phyloP scores from a whole-genome alignment of 2,797 vertebrate species.

The Cyprinodon diabolis region DNA sequence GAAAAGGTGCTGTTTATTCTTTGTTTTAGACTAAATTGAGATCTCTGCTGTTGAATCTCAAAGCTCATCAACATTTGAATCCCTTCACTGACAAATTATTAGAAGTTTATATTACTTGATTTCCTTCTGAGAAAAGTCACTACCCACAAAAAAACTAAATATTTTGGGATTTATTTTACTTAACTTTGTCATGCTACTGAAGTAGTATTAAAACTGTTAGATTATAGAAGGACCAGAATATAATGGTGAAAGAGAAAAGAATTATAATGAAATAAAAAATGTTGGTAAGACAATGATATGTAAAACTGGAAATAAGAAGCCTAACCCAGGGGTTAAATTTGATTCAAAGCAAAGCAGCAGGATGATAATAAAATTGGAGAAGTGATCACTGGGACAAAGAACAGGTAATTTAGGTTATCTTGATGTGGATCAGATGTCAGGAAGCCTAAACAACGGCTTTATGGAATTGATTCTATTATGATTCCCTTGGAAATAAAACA shows the following conservation, averaged over 20 bases:
- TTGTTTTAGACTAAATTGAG: background rate
- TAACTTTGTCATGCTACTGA: background rate
- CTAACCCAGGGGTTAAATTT: too few relatives aligned
- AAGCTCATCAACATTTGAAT: background rate
- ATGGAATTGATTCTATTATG: too few relatives aligned
- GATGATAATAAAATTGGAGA: too few relatives aligned
- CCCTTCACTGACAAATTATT: background rate
- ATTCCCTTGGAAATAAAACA: too few relatives aligned
- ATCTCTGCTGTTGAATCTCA: background rate
- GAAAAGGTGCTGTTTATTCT: slow-evolving; percentile 2
- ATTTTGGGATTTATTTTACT: background rate
- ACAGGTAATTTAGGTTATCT: background rate
- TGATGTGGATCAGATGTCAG: background rate
- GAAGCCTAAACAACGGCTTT: background rate
- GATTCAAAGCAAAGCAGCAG: too few relatives aligned
- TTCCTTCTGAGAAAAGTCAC: background rate
- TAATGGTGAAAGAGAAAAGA: too few relatives aligned
- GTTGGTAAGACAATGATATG: too few relatives aligned
- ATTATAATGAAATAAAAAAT: too few relatives aligned
- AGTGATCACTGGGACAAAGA: too few relatives aligned
- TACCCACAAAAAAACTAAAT: background rate
- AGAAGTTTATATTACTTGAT: background rate
- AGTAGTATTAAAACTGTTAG: background rate
- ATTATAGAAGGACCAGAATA: too few relatives aligned
- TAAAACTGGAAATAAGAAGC: too few relatives aligned